Conservation (phyloP, 2,888 invertebrate genomes). For the Lysandra bellargus region DNA sequence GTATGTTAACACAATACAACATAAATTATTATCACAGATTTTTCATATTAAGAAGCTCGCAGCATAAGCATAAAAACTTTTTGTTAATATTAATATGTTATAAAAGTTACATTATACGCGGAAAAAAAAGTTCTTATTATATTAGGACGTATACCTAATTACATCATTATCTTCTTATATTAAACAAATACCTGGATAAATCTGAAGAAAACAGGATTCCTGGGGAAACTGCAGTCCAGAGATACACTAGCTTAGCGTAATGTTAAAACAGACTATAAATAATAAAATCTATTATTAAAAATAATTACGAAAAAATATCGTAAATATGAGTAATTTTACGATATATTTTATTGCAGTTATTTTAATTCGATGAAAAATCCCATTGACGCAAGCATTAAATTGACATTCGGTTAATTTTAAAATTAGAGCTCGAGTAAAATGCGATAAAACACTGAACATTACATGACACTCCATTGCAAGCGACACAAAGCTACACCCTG, state of each 20-base stretch:
- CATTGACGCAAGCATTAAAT: background rate
- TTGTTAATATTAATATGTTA: background rate
- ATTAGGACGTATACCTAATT: background rate
- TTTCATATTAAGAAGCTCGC: background rate
- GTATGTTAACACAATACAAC: background rate
- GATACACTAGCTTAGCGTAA: background rate
- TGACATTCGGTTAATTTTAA: slow-evolving; percentile 8
- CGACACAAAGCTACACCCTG: slow-evolving; percentile 63
- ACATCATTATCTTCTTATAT: background rate
- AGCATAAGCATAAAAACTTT: background rate
- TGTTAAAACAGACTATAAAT: background rate
- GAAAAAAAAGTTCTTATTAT: background rate
- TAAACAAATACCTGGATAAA: background rate
- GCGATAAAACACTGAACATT: slow-evolving; percentile 25
- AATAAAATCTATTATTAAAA: background rate
- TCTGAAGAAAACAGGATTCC: background rate
- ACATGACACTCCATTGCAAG: slow-evolving; percentile 35
- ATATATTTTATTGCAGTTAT: slow-evolving; percentile 12
- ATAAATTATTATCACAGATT: background rate
- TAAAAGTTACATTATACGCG: background rate
- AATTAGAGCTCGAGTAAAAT: slow-evolving; percentile 14
- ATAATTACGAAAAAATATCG: background rate
- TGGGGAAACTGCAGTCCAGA: slow-evolving; percentile 11
- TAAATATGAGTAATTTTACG: background rate
- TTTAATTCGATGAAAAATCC: background rate